Base-by-base conservation (phyloP, 2,888 invertebrate species). In the Altica lythri region DNA sequence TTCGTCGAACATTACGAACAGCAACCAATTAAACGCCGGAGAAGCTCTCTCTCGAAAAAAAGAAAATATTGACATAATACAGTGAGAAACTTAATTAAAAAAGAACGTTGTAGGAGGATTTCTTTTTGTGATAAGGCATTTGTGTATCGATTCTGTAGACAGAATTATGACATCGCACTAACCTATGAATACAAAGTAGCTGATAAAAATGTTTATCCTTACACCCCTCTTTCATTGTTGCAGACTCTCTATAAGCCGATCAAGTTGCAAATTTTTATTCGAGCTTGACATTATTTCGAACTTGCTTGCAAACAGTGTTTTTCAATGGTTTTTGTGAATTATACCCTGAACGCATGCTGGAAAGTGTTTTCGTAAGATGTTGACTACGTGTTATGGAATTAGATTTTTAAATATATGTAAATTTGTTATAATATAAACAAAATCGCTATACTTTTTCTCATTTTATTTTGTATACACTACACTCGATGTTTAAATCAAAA, bases 181-280 rank as follows among this genome's bases (percentile, higher is more conserved):
- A 46, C 50, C 50, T 34, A 55, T 55, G 76, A 75, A 76, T 76
- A 75, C 74, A 75, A 75, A 76, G 75, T 73, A 71, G 75, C 72
- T 46, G 46, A 34, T 34, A 14, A 34, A 34, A 34, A 34, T 34
- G 34, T 14, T 34, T 34, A 34, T 16, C 34, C 16, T 16, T 9
- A 34, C 16, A 14, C 34, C 9, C 4, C n/a, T 5, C 16, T 34
- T 14, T n/a, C n/a, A n/a, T n/a, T n/a, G 4, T 2, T 16, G 16
- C 16, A 30, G 13, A 12, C 3, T 6, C 12, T 12, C 13, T 30
- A 67, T 72, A 70, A 71, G 69, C 71, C 64, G 55, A 59, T 66
- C 62, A 57, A 66, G 68, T 66, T 64, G 70, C 70, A 69, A 71
- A 71, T 34, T 69, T 70, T 69, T 68, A 68, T 69, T 67, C 68